phyloP scores from a whole-genome alignment of 2,888 invertebrate genomes.

The Nymphalis urticae region DNA sequence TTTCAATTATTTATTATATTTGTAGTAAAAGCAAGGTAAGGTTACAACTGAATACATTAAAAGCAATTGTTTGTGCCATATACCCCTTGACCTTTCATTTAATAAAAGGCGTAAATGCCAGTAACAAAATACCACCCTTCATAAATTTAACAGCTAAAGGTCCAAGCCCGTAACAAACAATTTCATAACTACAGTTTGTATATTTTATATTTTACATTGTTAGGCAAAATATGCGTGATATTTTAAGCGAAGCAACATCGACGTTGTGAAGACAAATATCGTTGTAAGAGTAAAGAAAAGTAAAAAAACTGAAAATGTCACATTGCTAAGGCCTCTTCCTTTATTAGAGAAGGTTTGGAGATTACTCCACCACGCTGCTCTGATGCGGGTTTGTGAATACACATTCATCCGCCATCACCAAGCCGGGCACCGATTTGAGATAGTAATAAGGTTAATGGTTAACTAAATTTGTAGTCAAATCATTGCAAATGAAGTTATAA shows the following conservation, averaged over 20 bases:
- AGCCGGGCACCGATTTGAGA: no score
- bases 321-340: no score
- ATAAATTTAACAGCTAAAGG: conserved; percentile 14
- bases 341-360: no score
- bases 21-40: conserved; percentile 16
- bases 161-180: not conserved
- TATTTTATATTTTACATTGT: not conserved
- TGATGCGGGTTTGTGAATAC: no score
- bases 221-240: not conserved
- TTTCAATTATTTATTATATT: conserved; percentile 19
- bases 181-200: conserved; percentile 6
- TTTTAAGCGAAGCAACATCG: not conserved
- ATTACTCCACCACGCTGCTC: no score
- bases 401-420: no score
- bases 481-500: no score
- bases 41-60: conserved; percentile 17
- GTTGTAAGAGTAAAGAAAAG: no score
- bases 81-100: conserved; percentile 20
- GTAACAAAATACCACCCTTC: conserved; percentile 6
- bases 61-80: conserved; percentile 20
- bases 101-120: conserved; percentile 14
- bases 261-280: no score
- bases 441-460: no score
- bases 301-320: no score
- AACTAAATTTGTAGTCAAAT: no score